Evolutionary conservation across 2,113 vertebrate species (phyloP), one percentile per base, ranked within the genome.

Genomic region (Esox niger): DNA sequence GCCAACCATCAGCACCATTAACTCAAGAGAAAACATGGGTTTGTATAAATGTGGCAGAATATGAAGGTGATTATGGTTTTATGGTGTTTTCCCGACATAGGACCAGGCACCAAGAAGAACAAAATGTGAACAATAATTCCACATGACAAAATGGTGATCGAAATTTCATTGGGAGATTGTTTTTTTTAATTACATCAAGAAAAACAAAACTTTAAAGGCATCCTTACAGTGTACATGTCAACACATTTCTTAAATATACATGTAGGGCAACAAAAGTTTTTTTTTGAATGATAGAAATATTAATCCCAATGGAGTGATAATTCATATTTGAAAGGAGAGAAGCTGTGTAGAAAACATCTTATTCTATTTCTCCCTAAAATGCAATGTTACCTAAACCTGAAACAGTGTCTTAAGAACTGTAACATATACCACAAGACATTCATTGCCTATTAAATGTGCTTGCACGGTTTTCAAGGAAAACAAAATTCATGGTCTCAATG

Each of bases 401-500:
- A 61, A 9, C 27, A 15, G 15, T 9, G 2, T 61, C 17, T 9
- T 23, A n/a, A 23, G 17, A 61, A 4, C 1, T n/a, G 59, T 11
- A 63, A 13, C n/a, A 52, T 66, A 43, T 63, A 6, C 30, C 38
- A 64, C 54, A 69, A 4, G 17, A 10, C n/a, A 49, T 65, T 35
- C 29, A 20, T 27, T 15, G 38, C 17, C 30, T 35, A 4, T 27
- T 9, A 1, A 31, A 57, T 27, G 25, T 32, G 4, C 27, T 11
- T 46, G 5, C 5, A n/a, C 2, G 52, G 60, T 32, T 21, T 69
- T 62, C 46, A 56, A 76, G 61, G 46, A 55, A 66, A 17, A 60
- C 23, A 75, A 27, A 69, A 7, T n/a, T n/a, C n/a, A n/a, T n/a
- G n/a, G n/a, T n/a, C n/a, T n/a, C n/a, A n/a, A n/a, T n/a, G n/a